Percentiles rank a stretch among this genome's conserved stretches.
These are phyloP conservation scores for Tragelaphus imberbis DNA, from an alignment of 2,113 vertebrate genomes.

Conservation along the genomic window DNA sequence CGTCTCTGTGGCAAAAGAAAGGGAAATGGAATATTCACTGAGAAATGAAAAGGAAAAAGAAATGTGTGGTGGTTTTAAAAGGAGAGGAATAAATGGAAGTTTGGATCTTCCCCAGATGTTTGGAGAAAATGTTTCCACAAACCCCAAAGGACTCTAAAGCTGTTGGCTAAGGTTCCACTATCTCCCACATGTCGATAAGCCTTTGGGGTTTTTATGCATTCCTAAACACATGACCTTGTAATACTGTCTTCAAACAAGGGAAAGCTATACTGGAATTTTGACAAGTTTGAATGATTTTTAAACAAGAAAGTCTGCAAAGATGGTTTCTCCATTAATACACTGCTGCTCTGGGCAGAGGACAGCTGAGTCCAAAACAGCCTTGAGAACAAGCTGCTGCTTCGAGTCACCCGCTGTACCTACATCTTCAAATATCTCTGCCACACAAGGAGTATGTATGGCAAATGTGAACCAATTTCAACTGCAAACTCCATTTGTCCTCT, in stretches of 20 bases:
- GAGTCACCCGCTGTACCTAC: neutral
- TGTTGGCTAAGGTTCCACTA: neutral
- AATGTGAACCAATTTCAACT: neutral
- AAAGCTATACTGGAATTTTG: neutral
- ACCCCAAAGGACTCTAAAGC: neutral
- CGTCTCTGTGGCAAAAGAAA: neutral
- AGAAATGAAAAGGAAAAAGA: neutral
- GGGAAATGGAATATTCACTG: neutral
- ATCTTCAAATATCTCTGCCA: neutral
- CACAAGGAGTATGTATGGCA: neutral
- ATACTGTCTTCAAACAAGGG: neutral
- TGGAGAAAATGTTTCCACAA: neutral
- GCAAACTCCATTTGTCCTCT: neutral
- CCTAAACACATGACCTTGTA: neutral
- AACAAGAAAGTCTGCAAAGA: conserved; percentile 1
- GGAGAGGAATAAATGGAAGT: neutral
- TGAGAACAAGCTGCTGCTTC: neutral
- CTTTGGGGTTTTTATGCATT: neutral
- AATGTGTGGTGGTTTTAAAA: neutral
- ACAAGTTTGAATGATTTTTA: conserved; percentile 26
- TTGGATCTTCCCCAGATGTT: neutral
- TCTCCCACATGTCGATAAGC: neutral
- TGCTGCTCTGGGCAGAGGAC: neutral
- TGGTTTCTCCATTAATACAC: neutral
- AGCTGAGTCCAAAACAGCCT: neutral